Conservation (phyloP, 2,888 invertebrate genomes). For the Sphaerophoria taeniata region DNA sequence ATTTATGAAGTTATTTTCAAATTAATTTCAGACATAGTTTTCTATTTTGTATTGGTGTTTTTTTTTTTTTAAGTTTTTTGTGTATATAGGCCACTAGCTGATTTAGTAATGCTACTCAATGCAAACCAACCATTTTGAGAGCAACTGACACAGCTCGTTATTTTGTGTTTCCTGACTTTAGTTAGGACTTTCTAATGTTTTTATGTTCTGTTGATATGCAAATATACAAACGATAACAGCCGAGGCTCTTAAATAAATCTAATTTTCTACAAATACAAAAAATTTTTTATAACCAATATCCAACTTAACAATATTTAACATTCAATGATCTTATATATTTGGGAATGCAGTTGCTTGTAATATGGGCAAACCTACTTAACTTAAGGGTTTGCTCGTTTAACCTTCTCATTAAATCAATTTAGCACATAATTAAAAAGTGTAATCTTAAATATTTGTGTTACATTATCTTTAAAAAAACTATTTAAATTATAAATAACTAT, state of each 20-base stretch:
- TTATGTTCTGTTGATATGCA: too few species aligned
- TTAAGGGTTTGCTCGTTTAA: slow-evolving; percentile 47
- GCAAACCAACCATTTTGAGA: too few species aligned
- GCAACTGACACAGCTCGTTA: too few species aligned
- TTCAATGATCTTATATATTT: slow-evolving; percentile 62
- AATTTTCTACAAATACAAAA: too few species aligned
- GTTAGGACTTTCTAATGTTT: too few species aligned
- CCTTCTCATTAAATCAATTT: slow-evolving; percentile 64
- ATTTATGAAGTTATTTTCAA: slow-evolving; percentile 4
- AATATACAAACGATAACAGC: too few species aligned
- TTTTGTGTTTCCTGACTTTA: too few species aligned
- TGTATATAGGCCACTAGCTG: too few species aligned
- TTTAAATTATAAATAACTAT: not conserved
- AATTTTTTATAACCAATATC: too few species aligned
- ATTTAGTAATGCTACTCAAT: too few species aligned
- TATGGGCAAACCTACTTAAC: slow-evolving; percentile 36
- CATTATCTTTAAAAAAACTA: slow-evolving; percentile 2
- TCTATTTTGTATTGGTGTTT: not conserved
- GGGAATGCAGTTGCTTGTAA: slow-evolving; percentile 61
- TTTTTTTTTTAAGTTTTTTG: too few species aligned
- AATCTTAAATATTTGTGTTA: slow-evolving; percentile 3
- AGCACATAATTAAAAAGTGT: not conserved
- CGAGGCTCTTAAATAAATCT: too few species aligned
- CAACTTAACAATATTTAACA: slow-evolving; percentile 4
- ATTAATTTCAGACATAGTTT: not conserved